Evolutionary conservation across 2,888 invertebrate species (phyloP).

Genomic region (Drosophila fungiperda): DNA sequence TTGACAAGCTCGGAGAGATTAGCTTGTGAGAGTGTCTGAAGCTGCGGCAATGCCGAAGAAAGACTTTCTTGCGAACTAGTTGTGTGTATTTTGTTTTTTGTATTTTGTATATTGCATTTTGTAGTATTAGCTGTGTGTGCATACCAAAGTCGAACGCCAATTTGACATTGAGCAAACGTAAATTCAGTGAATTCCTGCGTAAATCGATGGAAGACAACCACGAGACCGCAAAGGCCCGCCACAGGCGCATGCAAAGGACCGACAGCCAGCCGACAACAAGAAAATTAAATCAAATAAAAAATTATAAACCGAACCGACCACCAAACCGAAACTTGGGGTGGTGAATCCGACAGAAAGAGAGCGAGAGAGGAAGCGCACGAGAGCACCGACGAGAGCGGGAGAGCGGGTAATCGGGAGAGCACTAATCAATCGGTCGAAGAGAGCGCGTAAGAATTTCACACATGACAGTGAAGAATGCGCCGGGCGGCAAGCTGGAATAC

Average conservation of each 20-base stretch:
- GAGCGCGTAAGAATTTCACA: constrained; percentile 68
- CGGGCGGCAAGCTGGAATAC: constrained; percentile 33
- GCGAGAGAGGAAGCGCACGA: background rate
- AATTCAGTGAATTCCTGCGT: constrained; percentile 71
- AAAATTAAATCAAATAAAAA: constrained; percentile 6
- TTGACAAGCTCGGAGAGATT: background rate
- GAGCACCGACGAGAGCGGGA: background rate
- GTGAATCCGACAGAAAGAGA: constrained; percentile 5
- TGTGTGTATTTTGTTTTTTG: background rate
- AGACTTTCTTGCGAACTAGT: background rate
- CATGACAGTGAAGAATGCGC: constrained; percentile 71
- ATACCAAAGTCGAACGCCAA: constrained; percentile 77
- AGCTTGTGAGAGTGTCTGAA: background rate
- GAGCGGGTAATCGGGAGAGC: background rate
- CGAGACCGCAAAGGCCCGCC: constrained; percentile 31
- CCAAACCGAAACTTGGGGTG: constrained; percentile 6
- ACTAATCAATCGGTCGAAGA: constrained; percentile 30
- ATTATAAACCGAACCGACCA: constrained; percentile 7
- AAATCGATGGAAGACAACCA: constrained; percentile 55
- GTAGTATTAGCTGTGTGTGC: constrained; percentile 39
- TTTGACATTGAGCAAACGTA: constrained; percentile 79
- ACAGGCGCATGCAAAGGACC: constrained; percentile 32
- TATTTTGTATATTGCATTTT: background rate
- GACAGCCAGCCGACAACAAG: constrained; percentile 5
- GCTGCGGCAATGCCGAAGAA: background rate